Conservation (phyloP, 2,113 vertebrate species). For the Trogon melanurus region DNA sequence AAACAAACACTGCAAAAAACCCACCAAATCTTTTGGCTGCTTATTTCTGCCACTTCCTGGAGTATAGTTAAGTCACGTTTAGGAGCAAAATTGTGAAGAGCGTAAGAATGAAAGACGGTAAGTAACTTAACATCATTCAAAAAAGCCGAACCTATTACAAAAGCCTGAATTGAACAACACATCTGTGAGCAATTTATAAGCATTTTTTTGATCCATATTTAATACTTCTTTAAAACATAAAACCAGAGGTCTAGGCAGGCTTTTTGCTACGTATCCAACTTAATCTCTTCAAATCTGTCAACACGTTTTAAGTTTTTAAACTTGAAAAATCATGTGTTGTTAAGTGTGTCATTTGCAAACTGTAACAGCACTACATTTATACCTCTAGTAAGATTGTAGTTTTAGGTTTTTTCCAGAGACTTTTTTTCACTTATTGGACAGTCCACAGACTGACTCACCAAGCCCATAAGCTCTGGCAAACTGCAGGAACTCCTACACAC, state of each 20-base stretch:
- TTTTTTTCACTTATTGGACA: constrained; percentile 3
- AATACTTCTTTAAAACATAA: constrained; percentile 13
- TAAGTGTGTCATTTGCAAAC: neutral
- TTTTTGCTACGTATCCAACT: constrained; percentile 1
- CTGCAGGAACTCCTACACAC: neutral
- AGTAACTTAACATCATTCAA: neutral
- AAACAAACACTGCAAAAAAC: neutral
- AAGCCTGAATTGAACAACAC: neutral
- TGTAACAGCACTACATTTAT: neutral
- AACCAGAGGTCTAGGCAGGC: neutral
- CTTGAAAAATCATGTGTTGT: neutral
- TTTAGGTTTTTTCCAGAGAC: neutral
- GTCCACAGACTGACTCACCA: neutral
- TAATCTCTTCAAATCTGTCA: constrained; percentile 19
- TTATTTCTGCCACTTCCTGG: neutral
- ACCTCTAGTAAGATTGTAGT: neutral
- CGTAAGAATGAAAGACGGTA: neutral
- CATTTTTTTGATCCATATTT: neutral
- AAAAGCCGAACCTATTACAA: constrained; percentile 11
- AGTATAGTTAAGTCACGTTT: neutral
- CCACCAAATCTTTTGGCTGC: neutral
- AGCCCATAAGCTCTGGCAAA: neutral
- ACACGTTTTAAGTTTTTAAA: neutral
- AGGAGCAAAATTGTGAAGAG: neutral
- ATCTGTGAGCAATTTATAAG: constrained; percentile 15